phyloP scores from a whole-genome alignment of 2,888 invertebrate species.

The Anaspis maculata region DNA sequence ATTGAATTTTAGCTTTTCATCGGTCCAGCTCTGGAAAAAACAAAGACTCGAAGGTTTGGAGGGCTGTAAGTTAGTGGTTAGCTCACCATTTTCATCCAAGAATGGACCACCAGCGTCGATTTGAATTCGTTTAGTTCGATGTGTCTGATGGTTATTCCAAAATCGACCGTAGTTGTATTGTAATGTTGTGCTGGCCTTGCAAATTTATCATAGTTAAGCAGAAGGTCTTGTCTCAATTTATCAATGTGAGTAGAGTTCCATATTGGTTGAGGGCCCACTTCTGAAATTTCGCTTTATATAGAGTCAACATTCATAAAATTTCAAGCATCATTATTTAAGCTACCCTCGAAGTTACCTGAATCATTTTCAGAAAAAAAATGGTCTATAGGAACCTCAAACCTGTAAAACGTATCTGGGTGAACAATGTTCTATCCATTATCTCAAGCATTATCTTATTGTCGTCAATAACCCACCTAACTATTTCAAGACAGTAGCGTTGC shows the following conservation, averaged over 20 bases:
- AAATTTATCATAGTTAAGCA: constrained; percentile 50
- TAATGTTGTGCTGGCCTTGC: constrained; percentile 48
- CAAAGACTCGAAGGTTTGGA: neutral
- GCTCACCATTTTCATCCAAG: constrained; percentile 56
- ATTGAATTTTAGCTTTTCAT: constrained; percentile 68
- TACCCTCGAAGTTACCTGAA: no score
- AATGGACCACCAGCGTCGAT: constrained; percentile 51
- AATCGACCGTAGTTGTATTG: constrained; percentile 44
- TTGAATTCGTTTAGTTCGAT: constrained; percentile 57
- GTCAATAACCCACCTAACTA: no score
- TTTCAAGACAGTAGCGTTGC: no score
- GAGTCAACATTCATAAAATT: no score
- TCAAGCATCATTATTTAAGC: neutral
- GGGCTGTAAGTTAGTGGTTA: neutral
- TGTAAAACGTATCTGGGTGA: no score
- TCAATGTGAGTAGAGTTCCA: constrained; percentile 53
- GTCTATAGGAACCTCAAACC: no score
- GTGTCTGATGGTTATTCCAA: constrained; percentile 54
- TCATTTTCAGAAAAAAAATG: no score
- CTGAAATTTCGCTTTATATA: no score
- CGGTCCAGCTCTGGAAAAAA: constrained; percentile 59
- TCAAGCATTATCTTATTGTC: no score
- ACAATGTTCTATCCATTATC: no score
- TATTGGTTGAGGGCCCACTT: constrained; percentile 37
- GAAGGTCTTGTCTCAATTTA: constrained; percentile 47